Conservation (phyloP, 1,140 invertebrate species). For the Antheraea mylitta region DNA sequence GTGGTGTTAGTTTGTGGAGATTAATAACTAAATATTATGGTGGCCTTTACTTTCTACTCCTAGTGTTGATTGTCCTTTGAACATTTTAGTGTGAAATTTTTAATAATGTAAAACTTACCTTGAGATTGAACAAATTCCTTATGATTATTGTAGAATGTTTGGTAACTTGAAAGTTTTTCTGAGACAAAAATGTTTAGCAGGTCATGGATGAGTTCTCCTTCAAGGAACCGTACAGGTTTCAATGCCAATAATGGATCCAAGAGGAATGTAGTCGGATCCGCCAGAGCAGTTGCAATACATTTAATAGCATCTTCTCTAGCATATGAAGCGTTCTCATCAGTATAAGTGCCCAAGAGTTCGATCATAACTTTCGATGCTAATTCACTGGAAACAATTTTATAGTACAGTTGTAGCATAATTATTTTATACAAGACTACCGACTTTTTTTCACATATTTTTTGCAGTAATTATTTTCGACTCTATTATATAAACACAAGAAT, state of each 20-base stretch:
- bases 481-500: too few relatives aligned
- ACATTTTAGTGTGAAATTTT: not conserved
- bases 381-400: conserved; percentile 81
- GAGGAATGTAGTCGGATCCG: conserved; percentile 96
- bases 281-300: conserved; percentile 96
- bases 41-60: too few relatives aligned
- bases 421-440: too few relatives aligned
- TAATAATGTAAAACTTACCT: conserved; percentile 74
- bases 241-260: conserved; percentile 95
- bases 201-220: conserved; percentile 97
- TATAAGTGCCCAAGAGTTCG: conserved; percentile 96
- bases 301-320: conserved; percentile 97
- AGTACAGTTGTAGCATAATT: too few relatives aligned
- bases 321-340: conserved; percentile 97
- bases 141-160: conserved; percentile 95
- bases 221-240: conserved; percentile 97
- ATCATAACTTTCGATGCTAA: conserved; percentile 97
- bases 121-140: conserved; percentile 95
- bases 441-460: too few relatives aligned
- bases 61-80: too few relatives aligned
- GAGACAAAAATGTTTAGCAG: conserved; percentile 97
- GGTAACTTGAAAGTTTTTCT: conserved; percentile 94
- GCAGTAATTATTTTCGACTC: too few relatives aligned
- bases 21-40: too few relatives aligned
- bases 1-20: too few relatives aligned